phyloP scores from a whole-genome alignment of 2,888 invertebrate genomes.

The Polyploca ridens region DNA sequence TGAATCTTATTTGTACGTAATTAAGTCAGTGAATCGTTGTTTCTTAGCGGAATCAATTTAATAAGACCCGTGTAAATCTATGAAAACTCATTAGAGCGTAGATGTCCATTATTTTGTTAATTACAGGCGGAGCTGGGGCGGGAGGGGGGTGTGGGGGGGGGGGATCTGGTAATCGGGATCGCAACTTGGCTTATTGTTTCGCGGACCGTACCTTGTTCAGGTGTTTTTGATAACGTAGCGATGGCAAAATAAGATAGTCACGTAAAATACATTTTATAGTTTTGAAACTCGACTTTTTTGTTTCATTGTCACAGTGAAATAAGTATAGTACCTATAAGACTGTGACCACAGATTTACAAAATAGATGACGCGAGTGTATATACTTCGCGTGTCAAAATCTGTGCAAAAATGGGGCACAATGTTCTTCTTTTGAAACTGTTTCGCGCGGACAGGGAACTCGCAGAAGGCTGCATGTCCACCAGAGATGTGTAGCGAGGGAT shows the following conservation, averaged over 20 bases:
- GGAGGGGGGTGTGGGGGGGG: conserved; percentile 38
- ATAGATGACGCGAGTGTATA: too few species aligned
- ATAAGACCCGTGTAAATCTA: conserved; percentile 39
- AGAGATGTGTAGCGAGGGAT: too few species aligned
- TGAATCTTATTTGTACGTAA: not conserved
- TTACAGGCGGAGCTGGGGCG: conserved; percentile 31
- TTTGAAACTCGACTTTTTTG: too few species aligned
- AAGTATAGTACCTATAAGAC: too few species aligned
- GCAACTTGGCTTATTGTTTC: conserved; percentile 68
- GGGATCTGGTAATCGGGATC: conserved; percentile 59
- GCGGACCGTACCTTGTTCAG: conserved; percentile 58
- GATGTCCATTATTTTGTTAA: conserved; percentile 54
- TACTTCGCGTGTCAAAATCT: too few species aligned
- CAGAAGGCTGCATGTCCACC: too few species aligned
- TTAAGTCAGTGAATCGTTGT: conserved; percentile 20
- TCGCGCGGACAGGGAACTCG: too few species aligned
- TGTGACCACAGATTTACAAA: too few species aligned
- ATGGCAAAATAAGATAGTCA: conserved; percentile 37
- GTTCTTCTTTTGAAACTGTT: too few species aligned
- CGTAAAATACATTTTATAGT: not conserved
- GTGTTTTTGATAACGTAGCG: conserved; percentile 67
- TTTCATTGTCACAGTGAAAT: too few species aligned
- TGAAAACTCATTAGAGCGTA: conserved; percentile 48
- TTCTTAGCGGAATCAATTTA: conserved; percentile 39
- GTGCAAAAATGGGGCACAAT: too few species aligned